A percentile compares a stretch with the other conserved stretches of the same genome.
These are phyloP conservation scores for Sebastes iracundus DNA, from an alignment of 2,797 vertebrate genomes.

Conservation along the genomic window DNA sequence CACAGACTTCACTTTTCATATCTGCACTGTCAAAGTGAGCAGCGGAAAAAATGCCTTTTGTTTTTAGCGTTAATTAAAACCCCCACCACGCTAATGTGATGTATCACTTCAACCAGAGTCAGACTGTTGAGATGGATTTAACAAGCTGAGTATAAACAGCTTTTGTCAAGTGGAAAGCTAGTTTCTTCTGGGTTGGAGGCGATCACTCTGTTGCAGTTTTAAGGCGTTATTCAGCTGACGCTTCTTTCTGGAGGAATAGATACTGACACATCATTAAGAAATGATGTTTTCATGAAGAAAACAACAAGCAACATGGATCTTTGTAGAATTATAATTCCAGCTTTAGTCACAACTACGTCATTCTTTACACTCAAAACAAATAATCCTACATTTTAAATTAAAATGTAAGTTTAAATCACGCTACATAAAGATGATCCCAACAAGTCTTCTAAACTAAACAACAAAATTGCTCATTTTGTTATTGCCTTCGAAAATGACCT, in stretches of 20 bases:
- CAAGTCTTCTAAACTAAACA: not conserved
- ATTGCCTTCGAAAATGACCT: not conserved
- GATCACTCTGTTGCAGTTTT: not conserved
- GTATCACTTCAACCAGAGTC: constrained; percentile 47
- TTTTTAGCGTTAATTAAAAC: constrained; percentile 68
- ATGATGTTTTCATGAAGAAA: not conserved
- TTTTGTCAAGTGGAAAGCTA: constrained; percentile 38
- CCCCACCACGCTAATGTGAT: constrained; percentile 51
- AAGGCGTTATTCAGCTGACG: not conserved
- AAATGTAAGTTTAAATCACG: not conserved
- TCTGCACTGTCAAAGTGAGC: constrained; percentile 59
- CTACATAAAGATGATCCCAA: not conserved
- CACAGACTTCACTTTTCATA: constrained; percentile 62
- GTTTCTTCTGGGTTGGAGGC: constrained; percentile 19
- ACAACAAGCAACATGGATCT: not conserved
- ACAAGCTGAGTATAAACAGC: constrained; percentile 38
- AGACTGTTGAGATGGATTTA: constrained; percentile 57
- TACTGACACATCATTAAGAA: not conserved
- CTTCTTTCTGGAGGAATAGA: not conserved
- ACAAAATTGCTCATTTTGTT: not conserved
- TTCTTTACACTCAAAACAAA: not conserved
- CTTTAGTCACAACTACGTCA: not conserved
- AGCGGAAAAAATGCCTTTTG: constrained; percentile 53
- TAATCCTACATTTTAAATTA: not conserved
- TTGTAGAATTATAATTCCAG: not conserved